Evolutionary conservation across 2,113 vertebrate genomes (phyloP), one percentile per base, ranked within the genome.

Genomic region (Catharus minimus): DNA sequence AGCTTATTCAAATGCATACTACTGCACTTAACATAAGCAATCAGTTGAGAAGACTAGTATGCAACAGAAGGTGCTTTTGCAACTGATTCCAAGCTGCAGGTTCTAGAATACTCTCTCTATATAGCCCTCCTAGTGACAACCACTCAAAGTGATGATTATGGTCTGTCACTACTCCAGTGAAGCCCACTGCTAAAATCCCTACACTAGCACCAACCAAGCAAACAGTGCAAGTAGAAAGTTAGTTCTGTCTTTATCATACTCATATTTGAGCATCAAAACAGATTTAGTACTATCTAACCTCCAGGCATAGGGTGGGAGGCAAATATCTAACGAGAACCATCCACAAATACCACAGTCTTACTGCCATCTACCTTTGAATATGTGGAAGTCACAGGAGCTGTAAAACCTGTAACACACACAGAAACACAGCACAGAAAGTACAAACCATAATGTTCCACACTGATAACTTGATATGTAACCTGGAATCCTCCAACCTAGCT

Each of bases 281-380:
- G 11, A 82, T 79, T 62, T 79, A 86, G 38, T 33, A 58, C 23
- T 33, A 27, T 11, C 33, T 71, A 58, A 76, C 5, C 2, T 46
- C 7, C 23, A 72, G 15, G 7, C 17, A 27, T 2, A 5, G 21
- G 4, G 10, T 0, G 7, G 7, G 36, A 10, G 5, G 1, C 14
- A 33, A 78, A 50, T 36, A 41, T 24, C 13, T 46, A 71, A 41
- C 21, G 3, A 52, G 13, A 88, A 24, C 5, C 5, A 33, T 32
- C 15, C 39, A 58, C 11, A 85, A 72, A 24, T 52, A 71, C 8
- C 24, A 57, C 38, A 57, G 3, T 66, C 32, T 60, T 78, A 78
- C 22, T 67, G 39, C 33, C 80, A 55, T 33, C 44, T 76, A 21
- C 13, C 12, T 64, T 28, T 75, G 33, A 72, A 55, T 0, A 6